Evolutionary conservation across 2,888 invertebrate species (phyloP).

Genomic region (Phorcus lineatus): DNA sequence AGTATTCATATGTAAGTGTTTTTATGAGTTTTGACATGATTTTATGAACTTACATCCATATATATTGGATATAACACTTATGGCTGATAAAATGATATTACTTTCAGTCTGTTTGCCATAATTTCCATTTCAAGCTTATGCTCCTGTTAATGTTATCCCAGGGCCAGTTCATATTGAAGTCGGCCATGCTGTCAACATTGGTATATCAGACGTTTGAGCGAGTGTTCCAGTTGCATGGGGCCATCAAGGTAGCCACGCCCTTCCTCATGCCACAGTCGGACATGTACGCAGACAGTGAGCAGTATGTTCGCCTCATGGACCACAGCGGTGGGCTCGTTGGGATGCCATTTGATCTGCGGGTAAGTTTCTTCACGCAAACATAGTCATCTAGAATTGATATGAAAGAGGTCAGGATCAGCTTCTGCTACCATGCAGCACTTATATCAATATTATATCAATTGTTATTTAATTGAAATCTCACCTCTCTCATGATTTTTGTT

Average conservation of each 20-base stretch:
- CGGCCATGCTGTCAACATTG: slow-evolving; percentile 79
- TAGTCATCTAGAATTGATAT: too few relatives aligned
- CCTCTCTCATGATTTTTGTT: too few relatives aligned
- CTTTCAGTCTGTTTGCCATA: neutral
- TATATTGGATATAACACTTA: too few relatives aligned
- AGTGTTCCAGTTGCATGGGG: slow-evolving; percentile 80
- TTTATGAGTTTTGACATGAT: too few relatives aligned
- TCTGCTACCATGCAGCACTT: too few relatives aligned
- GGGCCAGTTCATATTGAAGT: slow-evolving; percentile 62
- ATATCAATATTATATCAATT: too few relatives aligned
- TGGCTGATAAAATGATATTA: too few relatives aligned
- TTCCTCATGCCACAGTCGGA: slow-evolving; percentile 82
- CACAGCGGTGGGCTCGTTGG: slow-evolving; percentile 89
- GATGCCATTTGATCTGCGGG: slow-evolving; percentile 87
- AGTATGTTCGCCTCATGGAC: slow-evolving; percentile 88
- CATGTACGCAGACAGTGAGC: slow-evolving; percentile 60
- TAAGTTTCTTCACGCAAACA: slow-evolving; percentile 37
- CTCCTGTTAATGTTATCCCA: slow-evolving; percentile 33
- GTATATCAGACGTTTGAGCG: slow-evolving; percentile 65
- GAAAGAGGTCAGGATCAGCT: too few relatives aligned
- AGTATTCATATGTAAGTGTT: too few relatives aligned
- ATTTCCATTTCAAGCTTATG: too few relatives aligned
- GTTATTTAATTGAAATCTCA: too few relatives aligned
- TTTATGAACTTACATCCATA: too few relatives aligned
- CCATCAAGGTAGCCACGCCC: slow-evolving; percentile 86